These are phyloP conservation scores for Bostrychus sinensis DNA, from an alignment of 2,113 vertebrate species.

Conservation along the genomic window DNA sequence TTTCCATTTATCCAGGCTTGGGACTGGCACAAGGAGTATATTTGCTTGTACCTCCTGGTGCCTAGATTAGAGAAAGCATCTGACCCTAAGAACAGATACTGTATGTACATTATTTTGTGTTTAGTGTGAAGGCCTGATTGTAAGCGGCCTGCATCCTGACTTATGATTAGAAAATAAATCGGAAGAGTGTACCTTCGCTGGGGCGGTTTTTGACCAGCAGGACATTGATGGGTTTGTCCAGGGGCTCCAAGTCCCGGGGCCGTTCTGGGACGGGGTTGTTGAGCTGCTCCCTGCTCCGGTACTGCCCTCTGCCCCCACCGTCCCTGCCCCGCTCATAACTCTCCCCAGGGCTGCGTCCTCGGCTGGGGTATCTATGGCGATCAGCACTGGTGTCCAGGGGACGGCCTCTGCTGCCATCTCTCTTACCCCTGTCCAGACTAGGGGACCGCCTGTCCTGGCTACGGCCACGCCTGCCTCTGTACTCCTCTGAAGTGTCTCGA, in stretches of 20 bases:
- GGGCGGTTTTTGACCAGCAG: slow-evolving; percentile 88
- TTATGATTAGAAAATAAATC: not conserved
- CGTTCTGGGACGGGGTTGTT: slow-evolving; percentile 46
- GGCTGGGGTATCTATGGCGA: slow-evolving; percentile 73
- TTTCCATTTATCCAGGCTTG: too few species aligned
- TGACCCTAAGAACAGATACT: too few species aligned
- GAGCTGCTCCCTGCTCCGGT: slow-evolving; percentile 79
- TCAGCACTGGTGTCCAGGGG: slow-evolving; percentile 70
- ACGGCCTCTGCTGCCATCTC: slow-evolving; percentile 78
- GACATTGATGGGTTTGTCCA: slow-evolving; percentile 84
- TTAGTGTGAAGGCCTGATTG: too few species aligned
- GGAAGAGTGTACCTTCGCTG: slow-evolving; percentile 83
- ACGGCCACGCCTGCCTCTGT: slow-evolving; percentile 76
- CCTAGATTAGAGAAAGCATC: too few species aligned
- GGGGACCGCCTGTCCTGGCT: slow-evolving; percentile 71
- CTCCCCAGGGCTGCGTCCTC: slow-evolving; percentile 75
- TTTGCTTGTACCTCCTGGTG: too few species aligned
- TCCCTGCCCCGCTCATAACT: slow-evolving; percentile 45
- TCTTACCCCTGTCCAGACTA: slow-evolving; percentile 79
- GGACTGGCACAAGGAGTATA: too few species aligned
- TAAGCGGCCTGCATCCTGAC: too few species aligned
- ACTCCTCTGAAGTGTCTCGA: slow-evolving; percentile 71
- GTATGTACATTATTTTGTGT: too few species aligned
- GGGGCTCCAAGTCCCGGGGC: slow-evolving; percentile 67
- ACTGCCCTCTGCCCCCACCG: slow-evolving; percentile 53